Percentiles rank a stretch among this genome's conserved stretches.
Evolutionary conservation across 2,888 invertebrate species (phyloP).

Genomic region (Ypsolopha sequella): DNA sequence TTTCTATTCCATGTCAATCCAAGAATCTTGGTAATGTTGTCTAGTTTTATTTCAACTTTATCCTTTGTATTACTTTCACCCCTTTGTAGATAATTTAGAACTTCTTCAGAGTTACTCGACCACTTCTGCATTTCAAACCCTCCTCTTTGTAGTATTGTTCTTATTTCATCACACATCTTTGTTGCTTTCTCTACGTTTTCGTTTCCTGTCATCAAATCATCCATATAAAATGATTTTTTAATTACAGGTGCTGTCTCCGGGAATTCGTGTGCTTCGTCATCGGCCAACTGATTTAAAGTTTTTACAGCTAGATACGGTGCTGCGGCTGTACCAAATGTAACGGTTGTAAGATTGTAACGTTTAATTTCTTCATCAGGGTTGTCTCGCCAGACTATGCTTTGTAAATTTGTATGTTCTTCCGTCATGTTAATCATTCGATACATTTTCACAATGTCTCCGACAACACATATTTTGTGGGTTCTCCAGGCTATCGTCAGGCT

Average conservation of each 20-base stretch:
- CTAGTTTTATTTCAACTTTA: constrained; percentile 9
- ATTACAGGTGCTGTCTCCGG: constrained; percentile 6
- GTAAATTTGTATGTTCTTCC: constrained; percentile 12
- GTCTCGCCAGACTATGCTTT: constrained; percentile 17
- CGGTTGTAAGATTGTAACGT: constrained; percentile 10
- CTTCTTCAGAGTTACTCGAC: constrained; percentile 12
- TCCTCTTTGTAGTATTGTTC: constrained; percentile 14
- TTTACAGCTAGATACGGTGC: constrained; percentile 16
- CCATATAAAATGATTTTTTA: constrained; percentile 9
- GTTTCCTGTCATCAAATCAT: constrained; percentile 12
- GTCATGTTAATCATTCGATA: constrained; percentile 16
- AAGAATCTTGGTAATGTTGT: constrained; percentile 9
- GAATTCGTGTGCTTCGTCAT: constrained; percentile 9
- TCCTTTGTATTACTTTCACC: too few species aligned
- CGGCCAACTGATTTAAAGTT: constrained; percentile 12
- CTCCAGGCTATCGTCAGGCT: constrained; percentile 12
- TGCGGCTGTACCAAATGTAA: constrained; percentile 14
- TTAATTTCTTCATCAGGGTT: constrained; percentile 7
- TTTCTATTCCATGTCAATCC: constrained; percentile 10
- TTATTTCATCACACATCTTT: constrained; percentile 12
- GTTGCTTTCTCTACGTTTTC: constrained; percentile 9
- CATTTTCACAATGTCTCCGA: constrained; percentile 19
- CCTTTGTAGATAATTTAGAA: constrained; percentile 6
- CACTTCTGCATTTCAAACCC: constrained; percentile 21
- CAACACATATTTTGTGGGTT: constrained; percentile 11